Evolutionary conservation across 2,797 vertebrate genomes (phyloP).

Genomic region (Sebastiscus albofasciatus): DNA sequence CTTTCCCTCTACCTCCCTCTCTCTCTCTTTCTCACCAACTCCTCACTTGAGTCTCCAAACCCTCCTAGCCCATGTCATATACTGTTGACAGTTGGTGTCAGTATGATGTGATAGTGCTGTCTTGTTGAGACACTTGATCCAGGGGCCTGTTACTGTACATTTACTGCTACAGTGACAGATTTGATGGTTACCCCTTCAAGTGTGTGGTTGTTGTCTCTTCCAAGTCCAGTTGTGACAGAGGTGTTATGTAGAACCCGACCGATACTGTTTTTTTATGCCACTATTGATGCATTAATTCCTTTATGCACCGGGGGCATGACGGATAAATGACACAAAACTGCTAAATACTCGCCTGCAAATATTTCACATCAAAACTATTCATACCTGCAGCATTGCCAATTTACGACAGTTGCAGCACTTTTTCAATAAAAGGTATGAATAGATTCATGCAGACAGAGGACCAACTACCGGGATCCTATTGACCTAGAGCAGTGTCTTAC

Average conservation of each 20-base stretch:
- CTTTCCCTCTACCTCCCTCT: background rate
- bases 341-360: no score
- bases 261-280: background rate
- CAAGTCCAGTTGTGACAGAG: background rate
- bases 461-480: no score
- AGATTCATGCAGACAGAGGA: no score
- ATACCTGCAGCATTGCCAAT: no score
- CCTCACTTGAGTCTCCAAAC: conserved; percentile 16
- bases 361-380: no score
- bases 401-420: no score
- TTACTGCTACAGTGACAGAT: conserved; percentile 2
- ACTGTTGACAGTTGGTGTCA: conserved; percentile 34
- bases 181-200: background rate
- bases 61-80: conserved; percentile 2
- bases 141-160: background rate
- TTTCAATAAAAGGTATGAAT: no score
- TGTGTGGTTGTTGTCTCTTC: background rate
- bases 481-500: no score
- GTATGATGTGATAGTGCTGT: conserved; percentile 1
- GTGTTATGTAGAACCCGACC: no score
- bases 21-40: background rate
- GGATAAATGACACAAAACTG: no score
- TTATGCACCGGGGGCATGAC: no score
- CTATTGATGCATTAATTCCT: background rate
- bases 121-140: conserved; percentile 6